Conservation (phyloP, 2,113 vertebrate genomes). For the Climacteris rufus region DNA sequence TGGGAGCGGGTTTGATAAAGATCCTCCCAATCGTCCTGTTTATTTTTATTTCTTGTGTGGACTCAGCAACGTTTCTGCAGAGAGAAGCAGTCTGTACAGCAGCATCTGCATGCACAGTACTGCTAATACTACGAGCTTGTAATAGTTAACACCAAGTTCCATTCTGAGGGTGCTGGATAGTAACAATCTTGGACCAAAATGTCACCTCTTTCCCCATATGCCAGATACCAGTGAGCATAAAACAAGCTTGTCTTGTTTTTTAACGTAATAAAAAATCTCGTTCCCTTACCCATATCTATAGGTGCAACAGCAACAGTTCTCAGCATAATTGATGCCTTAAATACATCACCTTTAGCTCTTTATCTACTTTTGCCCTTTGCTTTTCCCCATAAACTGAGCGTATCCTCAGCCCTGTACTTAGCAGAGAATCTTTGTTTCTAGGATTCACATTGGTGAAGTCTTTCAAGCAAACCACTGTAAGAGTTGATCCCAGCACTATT, state of each 20-base stretch:
- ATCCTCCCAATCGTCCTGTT: not conserved
- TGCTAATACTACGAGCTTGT: not conserved
- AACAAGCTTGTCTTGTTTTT: not conserved
- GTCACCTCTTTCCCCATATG: not conserved
- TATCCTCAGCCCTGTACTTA: not conserved
- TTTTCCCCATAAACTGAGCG: not conserved
- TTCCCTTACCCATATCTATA: not conserved
- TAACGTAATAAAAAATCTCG: not conserved
- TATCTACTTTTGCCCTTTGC: not conserved
- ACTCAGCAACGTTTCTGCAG: not conserved
- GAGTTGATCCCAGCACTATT: not conserved
- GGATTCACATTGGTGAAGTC: not conserved
- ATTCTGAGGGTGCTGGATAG: not conserved
- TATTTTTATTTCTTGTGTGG: constrained; percentile 16
- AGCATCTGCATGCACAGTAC: not conserved
- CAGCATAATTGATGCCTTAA: not conserved
- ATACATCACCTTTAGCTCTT: not conserved
- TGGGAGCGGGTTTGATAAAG: not conserved
- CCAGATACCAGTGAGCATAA: not conserved
- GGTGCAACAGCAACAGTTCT: not conserved
- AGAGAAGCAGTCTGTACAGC: not conserved
- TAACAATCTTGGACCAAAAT: not conserved
- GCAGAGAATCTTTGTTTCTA: not conserved
- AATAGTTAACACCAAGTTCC: not conserved
- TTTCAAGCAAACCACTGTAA: not conserved